Evolutionary conservation across 1,140 invertebrate species (phyloP), one percentile per base, ranked within the genome.

Genomic region (Eciton burchellii): DNA sequence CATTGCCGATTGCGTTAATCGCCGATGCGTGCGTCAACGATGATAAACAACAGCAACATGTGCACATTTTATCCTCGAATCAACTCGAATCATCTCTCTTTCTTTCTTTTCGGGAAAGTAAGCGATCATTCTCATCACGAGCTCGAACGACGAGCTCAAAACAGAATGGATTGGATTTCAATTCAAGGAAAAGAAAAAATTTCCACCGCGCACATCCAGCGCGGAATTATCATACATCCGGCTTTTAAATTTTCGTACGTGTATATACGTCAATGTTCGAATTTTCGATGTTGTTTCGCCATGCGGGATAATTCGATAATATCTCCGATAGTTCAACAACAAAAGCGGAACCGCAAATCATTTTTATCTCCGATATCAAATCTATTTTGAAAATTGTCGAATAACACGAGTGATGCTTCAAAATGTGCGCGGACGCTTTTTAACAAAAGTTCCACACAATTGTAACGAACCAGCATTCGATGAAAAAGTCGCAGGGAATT

Each of bases 371-470:
- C 41, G 16, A 72, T 16, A 57, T 14, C 43, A n/a, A 11, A 41
- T 0, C 29, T 35, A 19, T 1, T 0, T 1, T 19, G 0, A 24
- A 47, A 56, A 8, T 12, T 1, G 54, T 62, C 68, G 29, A 73
- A 56, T 49, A 24, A 62, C 62, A 24, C 6, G 8, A 16, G 21
- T 29, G 21, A 35, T 24, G 16, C 21, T 19, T 8, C 43, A 71
- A 84, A 65, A 66, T 71, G 62, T 4, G n/a, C 24, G 11, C 8
- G 6, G 73, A 43, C 47, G 73, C 83, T 86, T 84, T 68, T 86
- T 74, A 88, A 76, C 52, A 0, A 16, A 6, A 9, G 3, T 45
- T 3, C 6, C n/a, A 4, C 45, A 12, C 19, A 73, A 71, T 19
- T 16, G 16, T 14, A 16, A 47, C 35, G 49, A 19, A 62, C 11